Evolutionary conservation across 1,140 invertebrate species (phyloP).

Genomic region (Monochamus saltuarius): DNA sequence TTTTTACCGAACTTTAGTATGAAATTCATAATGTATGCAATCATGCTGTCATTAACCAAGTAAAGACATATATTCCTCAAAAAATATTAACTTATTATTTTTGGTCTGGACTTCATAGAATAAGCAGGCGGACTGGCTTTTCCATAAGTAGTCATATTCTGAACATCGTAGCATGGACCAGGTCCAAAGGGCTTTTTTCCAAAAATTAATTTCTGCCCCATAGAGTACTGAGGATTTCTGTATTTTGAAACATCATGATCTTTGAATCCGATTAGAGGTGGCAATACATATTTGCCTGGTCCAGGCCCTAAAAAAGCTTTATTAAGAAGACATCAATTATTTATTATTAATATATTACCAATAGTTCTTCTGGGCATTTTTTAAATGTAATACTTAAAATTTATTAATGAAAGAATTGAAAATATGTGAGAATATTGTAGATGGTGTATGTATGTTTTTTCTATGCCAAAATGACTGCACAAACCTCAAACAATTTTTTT

Average conservation of each 20-base stretch:
- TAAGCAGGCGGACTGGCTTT: slow-evolving; percentile 54
- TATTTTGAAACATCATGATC: slow-evolving; percentile 59
- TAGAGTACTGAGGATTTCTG: slow-evolving; percentile 61
- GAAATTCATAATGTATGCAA: background rate
- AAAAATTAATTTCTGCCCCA: slow-evolving; percentile 50
- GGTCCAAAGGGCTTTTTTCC: slow-evolving; percentile 47
- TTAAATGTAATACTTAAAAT: too few species aligned
- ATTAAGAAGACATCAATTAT: background rate
- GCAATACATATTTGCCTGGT: slow-evolving; percentile 62
- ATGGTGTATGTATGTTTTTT: too few species aligned
- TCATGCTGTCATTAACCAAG: too few species aligned
- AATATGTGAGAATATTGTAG: too few species aligned
- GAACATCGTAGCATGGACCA: slow-evolving; percentile 56
- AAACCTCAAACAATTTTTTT: too few species aligned
- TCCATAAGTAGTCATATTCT: slow-evolving; percentile 52
- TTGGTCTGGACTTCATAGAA: slow-evolving; percentile 39
- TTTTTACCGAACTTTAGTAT: background rate
- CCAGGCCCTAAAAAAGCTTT: slow-evolving; percentile 57
- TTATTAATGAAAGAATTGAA: too few species aligned
- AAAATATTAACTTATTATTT: slow-evolving; percentile 33
- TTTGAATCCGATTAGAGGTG: slow-evolving; percentile 58
- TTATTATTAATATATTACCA: too few species aligned
- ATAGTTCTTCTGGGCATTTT: too few species aligned
- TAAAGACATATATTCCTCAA: too few species aligned
- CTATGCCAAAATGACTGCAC: too few species aligned